Base-by-base conservation (phyloP, 2,113 vertebrate genomes). In the Vulpes lagopus region DNA sequence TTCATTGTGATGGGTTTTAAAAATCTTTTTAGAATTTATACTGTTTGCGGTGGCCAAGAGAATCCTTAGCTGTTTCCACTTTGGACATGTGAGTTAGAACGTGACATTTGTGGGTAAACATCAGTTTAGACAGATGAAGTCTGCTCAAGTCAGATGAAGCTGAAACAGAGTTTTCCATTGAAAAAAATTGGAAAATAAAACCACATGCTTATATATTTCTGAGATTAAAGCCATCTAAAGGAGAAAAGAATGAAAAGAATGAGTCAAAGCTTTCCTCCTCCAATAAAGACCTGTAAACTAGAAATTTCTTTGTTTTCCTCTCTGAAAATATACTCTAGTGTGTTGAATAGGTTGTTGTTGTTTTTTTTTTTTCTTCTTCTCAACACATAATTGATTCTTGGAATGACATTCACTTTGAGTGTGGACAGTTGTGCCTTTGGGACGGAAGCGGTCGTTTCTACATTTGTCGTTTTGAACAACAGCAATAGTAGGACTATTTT, bases 381-480 rank as follows among this genome's bases (percentile, higher is more conserved):
- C 55, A 79, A 65, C 69, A 88, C 5, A 59, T 69, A 97, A n/a
- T 11, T 97, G 62, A 85, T 96, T 98, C 92, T 67, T 27, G 22
- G 92, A 64, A 65, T 86, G 96, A 32, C 91, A 53, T 76, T 97
- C 64, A 0, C 85, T 96, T 87, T 83, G 32, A 97, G 94, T 67
- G 43, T 93, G 71, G 94, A 94, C 79, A 14, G 79, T 95, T 91
- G 55, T 93, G 69, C 55, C 53, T 97, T 78, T 78, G 74, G 79
- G 59, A 85, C 43, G 90, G 76, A 97, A 91, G 15, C 4, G 81
- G 3, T 71, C 95, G 79, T 15, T 96, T 98, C 89, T 62, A 86
- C 90, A 27, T 78, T 25, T 73, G 92, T 95, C 80, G 51, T 97
- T 97, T 92, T 92, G 3, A 94, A 96, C 43, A 88, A 82, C 78